A percentile compares a stretch with the other conserved stretches of the same genome.
Conservation (phyloP, 2,888 invertebrate genomes). For the Amorpha juglandis region DNA sequence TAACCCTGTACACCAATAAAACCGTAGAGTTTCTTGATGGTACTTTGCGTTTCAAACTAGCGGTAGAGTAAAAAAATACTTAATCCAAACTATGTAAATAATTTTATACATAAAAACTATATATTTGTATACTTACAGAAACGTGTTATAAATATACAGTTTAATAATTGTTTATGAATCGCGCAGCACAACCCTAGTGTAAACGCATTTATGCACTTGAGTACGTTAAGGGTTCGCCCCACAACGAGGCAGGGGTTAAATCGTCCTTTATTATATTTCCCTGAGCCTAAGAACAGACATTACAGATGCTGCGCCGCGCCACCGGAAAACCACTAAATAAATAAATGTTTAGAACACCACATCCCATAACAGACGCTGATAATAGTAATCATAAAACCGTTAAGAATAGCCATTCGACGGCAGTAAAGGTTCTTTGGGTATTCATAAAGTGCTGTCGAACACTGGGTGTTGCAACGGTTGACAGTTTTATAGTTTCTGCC, state of each 20-base stretch:
- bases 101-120: too few relatives aligned
- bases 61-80: too few relatives aligned
- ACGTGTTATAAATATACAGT: too few relatives aligned
- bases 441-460: constrained; percentile 58
- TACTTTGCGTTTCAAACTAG: too few relatives aligned
- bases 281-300: constrained; percentile 35
- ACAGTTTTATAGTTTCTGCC: constrained; percentile 67
- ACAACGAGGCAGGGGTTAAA: constrained; percentile 38
- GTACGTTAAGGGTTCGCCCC: constrained; percentile 47
- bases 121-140: too few relatives aligned
- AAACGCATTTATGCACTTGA: constrained; percentile 54
- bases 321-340: constrained; percentile 71
- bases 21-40: too few relatives aligned
- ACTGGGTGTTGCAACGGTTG: constrained; percentile 61
- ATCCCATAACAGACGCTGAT: constrained; percentile 68
- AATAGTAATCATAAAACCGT: constrained; percentile 49
- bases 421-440: constrained; percentile 11
- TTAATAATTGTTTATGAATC: background rate
- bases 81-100: too few relatives aligned
- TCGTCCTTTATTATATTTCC: constrained; percentile 56
- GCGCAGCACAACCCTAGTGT: constrained; percentile 33
- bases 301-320: constrained; percentile 33
- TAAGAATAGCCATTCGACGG: constrained; percentile 24
- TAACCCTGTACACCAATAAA: too few relatives aligned
- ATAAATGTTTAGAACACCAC: constrained; percentile 64